Conservation (phyloP, 1,140 invertebrate genomes). For the Drosophila athabasca region DNA sequence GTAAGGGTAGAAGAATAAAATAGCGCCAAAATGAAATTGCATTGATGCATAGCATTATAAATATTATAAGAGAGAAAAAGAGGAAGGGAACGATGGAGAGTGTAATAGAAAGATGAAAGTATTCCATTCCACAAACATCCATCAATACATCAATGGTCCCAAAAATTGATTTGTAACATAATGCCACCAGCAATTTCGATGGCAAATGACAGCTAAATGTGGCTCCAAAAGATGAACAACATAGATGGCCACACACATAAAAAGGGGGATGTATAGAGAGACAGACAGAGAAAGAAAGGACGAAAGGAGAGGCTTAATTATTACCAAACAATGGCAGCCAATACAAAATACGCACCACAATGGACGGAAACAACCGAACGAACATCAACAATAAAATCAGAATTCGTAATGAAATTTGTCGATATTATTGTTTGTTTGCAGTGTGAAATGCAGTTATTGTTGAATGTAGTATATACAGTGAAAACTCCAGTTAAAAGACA, state of each 20-base stretch:
- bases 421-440: too few relatives aligned
- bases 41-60: not conserved
- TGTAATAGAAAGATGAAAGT: not conserved
- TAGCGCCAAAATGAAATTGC: conserved; percentile 29
- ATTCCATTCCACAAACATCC: conserved; percentile 3
- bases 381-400: too few relatives aligned
- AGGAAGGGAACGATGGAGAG: not conserved
- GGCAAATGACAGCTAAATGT: conserved; percentile 29
- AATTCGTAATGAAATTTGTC: too few relatives aligned
- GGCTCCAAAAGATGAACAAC: not conserved
- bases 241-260: too few relatives aligned
- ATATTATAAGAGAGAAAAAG: conserved; percentile 3
- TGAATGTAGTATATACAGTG: too few relatives aligned
- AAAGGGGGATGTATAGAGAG: not conserved
- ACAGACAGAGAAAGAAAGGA: not conserved
- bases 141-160: not conserved
- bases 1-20: conserved; percentile 3
- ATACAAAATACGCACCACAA: conserved; percentile 10
- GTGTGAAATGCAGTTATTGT: too few relatives aligned
- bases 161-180: conserved; percentile 36
- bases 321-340: conserved; percentile 7
- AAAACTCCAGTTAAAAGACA: too few relatives aligned
- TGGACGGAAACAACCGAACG: too few relatives aligned
- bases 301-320: conserved; percentile 34
- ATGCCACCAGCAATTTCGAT: conserved; percentile 25